A percentile compares a stretch with the other conserved stretches of the same genome.
These are phyloP conservation scores for Myiopsitta monachus DNA, from an alignment of 2,113 vertebrate genomes.

Conservation along the genomic window DNA sequence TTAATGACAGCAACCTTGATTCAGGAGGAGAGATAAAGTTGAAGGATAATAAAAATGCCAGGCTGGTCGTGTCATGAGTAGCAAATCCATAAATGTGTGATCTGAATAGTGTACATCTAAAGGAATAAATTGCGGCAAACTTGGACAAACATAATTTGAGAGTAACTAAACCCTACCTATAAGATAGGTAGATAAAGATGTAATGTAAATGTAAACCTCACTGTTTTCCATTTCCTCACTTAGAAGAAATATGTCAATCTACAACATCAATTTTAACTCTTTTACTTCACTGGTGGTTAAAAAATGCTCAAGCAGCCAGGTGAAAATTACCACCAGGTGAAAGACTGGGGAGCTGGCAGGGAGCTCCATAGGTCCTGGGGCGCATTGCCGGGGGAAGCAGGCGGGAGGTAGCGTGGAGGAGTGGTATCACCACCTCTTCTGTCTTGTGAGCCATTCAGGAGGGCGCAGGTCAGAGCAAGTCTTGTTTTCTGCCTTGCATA, in stretches of 20 bases:
- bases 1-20: neutral
- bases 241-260: neutral
- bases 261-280: neutral
- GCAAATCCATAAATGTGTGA: neutral
- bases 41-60: slow-evolving; percentile 27
- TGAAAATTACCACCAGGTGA: neutral
- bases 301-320: neutral
- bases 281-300: neutral
- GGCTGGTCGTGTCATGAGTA: neutral
- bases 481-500: neutral
- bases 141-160: slow-evolving; percentile 6
- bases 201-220: neutral
- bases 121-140: neutral
- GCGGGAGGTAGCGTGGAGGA: neutral
- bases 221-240: neutral
- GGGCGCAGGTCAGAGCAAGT: neutral
- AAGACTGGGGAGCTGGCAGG: neutral
- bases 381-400: accelerated
- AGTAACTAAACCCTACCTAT: slow-evolving; percentile 3
- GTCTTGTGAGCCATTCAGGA: neutral
- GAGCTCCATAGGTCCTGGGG: neutral
- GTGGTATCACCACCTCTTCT: neutral
- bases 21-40: neutral
- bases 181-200: neutral
- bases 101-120: neutral